Percentiles rank a stretch among this genome's conserved stretches.
These are phyloP conservation scores for Trididemnum nubilum DNA, from an alignment of 23 tunicate species.

Conservation along the genomic window DNA sequence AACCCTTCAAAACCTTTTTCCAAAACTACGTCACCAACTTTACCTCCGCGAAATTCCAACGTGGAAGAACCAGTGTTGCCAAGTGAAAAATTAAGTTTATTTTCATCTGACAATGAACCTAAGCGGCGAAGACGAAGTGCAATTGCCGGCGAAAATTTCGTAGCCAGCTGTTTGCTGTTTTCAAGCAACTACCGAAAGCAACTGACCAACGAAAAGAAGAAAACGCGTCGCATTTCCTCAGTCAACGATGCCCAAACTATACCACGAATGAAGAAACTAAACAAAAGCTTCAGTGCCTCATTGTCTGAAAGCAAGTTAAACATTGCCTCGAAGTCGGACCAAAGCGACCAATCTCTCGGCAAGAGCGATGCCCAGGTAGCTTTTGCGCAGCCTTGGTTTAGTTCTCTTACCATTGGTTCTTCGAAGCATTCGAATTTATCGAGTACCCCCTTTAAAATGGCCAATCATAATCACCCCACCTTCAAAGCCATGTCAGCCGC, in stretches of 20 bases:
- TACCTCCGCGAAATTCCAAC: neutral
- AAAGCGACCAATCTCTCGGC: neutral
- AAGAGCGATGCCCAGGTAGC: slow-evolving; percentile 34
- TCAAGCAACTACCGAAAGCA: slow-evolving; percentile 22
- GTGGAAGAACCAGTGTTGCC: neutral
- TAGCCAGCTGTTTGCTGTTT: slow-evolving; percentile 67
- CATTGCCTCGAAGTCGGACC: neutral
- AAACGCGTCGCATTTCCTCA: slow-evolving; percentile 40
- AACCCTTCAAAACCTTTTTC: slow-evolving; percentile 26
- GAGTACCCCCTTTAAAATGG: slow-evolving; percentile 34
- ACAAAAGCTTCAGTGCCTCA: no score
- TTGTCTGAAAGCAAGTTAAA: no score
- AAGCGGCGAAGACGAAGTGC: slow-evolving; percentile 71
- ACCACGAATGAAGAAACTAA: neutral
- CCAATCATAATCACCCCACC: neutral
- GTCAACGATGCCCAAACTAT: slow-evolving; percentile 24
- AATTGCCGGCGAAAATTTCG: slow-evolving; percentile 77
- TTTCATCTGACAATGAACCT: neutral
- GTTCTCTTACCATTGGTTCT: slow-evolving; percentile 6
- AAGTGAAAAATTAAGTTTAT: neutral
- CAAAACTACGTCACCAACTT: neutral
- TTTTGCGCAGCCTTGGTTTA: slow-evolving; percentile 62
- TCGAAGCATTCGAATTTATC: neutral
- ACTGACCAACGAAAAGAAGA: slow-evolving; percentile 11
- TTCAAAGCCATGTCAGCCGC: slow-evolving; percentile 33